Conservation (phyloP, 2,113 vertebrate genomes). For the Sphaerodactylus townsendi region DNA sequence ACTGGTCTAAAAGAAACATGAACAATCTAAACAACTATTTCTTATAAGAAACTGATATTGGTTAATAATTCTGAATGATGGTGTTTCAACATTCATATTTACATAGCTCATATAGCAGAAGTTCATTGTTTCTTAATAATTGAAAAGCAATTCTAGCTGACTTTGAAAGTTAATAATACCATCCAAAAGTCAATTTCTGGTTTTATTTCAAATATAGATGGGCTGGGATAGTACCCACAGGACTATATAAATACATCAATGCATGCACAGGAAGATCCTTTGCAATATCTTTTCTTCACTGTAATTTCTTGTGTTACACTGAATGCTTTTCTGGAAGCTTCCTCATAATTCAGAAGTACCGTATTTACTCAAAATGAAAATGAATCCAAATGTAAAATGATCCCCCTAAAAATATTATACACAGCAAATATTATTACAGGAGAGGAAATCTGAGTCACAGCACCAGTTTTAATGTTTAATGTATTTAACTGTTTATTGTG, state of each 20-base stretch:
- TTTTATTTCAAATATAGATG: background rate
- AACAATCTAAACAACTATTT: background rate
- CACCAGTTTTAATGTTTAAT: too few relatives aligned
- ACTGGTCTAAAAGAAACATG: background rate
- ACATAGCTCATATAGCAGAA: background rate
- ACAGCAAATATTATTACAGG: too few relatives aligned
- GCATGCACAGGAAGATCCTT: background rate
- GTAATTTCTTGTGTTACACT: background rate
- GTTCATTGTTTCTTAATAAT: background rate
- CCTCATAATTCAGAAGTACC: background rate
- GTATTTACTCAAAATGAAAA: too few relatives aligned
- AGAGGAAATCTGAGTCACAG: too few relatives aligned
- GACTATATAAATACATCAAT: background rate
- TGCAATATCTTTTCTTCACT: background rate
- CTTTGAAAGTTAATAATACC: background rate
- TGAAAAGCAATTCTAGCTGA: background rate
- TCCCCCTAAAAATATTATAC: too few relatives aligned
- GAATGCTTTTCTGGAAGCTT: background rate
- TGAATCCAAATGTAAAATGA: too few relatives aligned
- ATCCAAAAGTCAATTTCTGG: background rate
- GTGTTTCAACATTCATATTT: constrained; percentile 4
- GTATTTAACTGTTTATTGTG: too few relatives aligned
- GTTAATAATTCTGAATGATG: constrained; percentile 14
- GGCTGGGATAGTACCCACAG: background rate
- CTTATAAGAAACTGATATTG: constrained; percentile 13